Conservation (phyloP, 2,888 invertebrate species). For the Gnatocerus cornutus region DNA sequence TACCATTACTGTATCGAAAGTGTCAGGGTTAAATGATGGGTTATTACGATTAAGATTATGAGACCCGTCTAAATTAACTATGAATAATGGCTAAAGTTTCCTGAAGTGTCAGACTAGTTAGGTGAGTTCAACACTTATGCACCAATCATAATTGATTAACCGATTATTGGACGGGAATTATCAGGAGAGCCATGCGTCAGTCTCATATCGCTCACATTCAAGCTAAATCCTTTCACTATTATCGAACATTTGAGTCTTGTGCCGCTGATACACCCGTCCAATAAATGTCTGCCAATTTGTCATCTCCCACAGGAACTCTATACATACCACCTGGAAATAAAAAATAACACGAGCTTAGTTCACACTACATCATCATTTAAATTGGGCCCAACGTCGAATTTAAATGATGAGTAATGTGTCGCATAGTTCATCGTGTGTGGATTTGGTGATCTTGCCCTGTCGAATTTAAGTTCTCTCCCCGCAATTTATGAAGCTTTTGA, state of each 20-base stretch:
- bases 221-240: constrained; percentile 36
- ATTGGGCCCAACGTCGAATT: constrained; percentile 23
- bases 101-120: constrained; percentile 51
- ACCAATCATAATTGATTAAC: constrained; percentile 55
- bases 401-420: constrained; percentile 52
- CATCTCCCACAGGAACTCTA: background rate
- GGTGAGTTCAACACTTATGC: constrained; percentile 53
- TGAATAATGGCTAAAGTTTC: constrained; percentile 58
- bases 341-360: constrained; percentile 13
- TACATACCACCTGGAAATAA: constrained; percentile 18
- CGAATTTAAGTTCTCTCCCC: constrained; percentile 31
- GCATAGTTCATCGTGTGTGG: constrained; percentile 50
- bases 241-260: constrained; percentile 30
- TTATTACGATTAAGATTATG: constrained; percentile 38
- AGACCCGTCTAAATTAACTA: constrained; percentile 50
- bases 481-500: constrained; percentile 54
- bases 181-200: constrained; percentile 52
- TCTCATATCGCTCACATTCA: constrained; percentile 32
- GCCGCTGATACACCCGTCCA: constrained; percentile 12
- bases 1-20: constrained; percentile 18
- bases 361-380: constrained; percentile 1
- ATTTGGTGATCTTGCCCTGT: constrained; percentile 50
- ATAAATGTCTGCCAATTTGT: constrained; percentile 27
- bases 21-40: constrained; percentile 39
- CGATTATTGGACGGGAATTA: constrained; percentile 51